Evolutionary conservation across 2,113 vertebrate genomes (phyloP), one percentile per base, ranked within the genome.

Genomic region (Hydrolagus affinis): DNA sequence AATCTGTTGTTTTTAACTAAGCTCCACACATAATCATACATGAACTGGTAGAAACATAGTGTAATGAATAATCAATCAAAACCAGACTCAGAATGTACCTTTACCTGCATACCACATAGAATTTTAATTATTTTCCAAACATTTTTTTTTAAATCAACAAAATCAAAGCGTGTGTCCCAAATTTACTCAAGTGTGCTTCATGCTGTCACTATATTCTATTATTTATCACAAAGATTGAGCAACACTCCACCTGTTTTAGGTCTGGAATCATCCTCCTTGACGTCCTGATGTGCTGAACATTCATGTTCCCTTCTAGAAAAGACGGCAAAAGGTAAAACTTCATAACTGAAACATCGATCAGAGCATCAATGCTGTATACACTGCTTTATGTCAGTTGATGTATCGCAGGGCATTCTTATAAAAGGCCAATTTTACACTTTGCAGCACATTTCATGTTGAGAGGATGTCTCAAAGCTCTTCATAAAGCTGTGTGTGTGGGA

Each of bases 271-370:
- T 69, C 86, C 7, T 78, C 14, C 56, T 78, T 83, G 25, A 83
- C 85, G 2, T 86, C 88, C 68, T 86, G 23, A 0, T 76, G 86
- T 85, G 68, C 86, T 78, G 87, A 86, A 11, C 30, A 78, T 64
- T 87, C 85, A n/a, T 89, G 88, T 23, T 11, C 83, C 74, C 32
- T 87, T 88, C 91, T 92, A 73, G 93, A 95, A 93, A 92, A 71
- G 86, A 15, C 57, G 64, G 62, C 14, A 25, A 85, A 21, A 59
- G 0, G 1, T 72, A 85, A 56, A 17, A 0, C 32, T n/a, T n/a
- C 30, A 14, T 72, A 77, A 77, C 59, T 19, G 21, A 77, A 77
- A 59, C 56, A 75, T 19, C 15, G 15, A 32, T 30, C 30, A 21
- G 44, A 44, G 44, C 28, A 75, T 75, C 73, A 56, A 44, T 57